Evolutionary conservation across 2,113 vertebrate species (phyloP), one percentile per base, ranked within the genome.

Genomic region (Nyctereutes procyonoides): DNA sequence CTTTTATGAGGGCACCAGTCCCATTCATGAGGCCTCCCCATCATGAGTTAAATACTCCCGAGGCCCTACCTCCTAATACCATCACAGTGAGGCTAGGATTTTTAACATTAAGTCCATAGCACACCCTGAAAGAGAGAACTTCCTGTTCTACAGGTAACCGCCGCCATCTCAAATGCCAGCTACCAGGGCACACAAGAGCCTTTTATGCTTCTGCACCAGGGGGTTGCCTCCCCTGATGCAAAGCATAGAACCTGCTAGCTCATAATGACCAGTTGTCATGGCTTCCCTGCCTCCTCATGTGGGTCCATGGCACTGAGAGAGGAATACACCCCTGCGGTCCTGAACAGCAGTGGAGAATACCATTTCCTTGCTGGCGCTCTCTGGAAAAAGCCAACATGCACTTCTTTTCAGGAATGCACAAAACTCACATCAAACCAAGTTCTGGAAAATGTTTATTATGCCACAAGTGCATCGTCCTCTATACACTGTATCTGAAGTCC

Each of bases 391-490:
- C 4, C 80, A 65, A 55, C 90, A 76, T 28, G 65, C 24, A 58
- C 80, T 76, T 92, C 86, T 81, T 81, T 88, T 95, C 83, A 95
- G 2, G 38, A 93, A 97, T 38, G 86, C 60, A 94, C 93, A 94
- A 91, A 93, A 96, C 71, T 83, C 88, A 51, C 56, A 60, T 90
- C 17, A 28, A 95, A 93, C 81, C 77, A 81, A 94, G 85, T 76
- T 95, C 83, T 5, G 13, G 83, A 88, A 98, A 96, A n/a, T 19
- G 83, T 97, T 96, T 97, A 97, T 96, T 96, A 95, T 63, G 82
- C 82, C 77, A 93, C 95, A 88, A 85, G 90, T 19, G 48, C 67
- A 62, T 67, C 43, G 48, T 85, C 77, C 79, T 91, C 48, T 95
- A 38, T 51, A 96, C 71, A 90, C 77, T 90, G 65, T 76, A 74